Percentiles rank a stretch among this genome's conserved stretches.
phyloP scores from a whole-genome alignment of 2,888 invertebrate species.

The Eristalis tenax region DNA sequence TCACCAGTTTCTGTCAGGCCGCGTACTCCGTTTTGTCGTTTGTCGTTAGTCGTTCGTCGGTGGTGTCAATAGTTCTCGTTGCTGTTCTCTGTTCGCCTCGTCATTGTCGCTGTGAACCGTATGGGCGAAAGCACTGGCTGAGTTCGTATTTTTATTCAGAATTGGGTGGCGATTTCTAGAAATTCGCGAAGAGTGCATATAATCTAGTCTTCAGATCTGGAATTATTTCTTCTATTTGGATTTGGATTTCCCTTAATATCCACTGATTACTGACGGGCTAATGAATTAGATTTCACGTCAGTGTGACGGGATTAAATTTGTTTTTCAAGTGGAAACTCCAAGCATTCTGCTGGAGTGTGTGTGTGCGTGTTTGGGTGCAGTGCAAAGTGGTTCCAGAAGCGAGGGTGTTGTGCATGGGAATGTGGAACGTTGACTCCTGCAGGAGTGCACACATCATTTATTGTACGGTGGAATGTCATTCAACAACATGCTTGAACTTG shows the following conservation, averaged over 20 bases:
- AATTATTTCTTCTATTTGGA: not conserved
- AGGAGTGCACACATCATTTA: conserved; percentile 42
- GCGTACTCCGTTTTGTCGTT: conserved; percentile 33
- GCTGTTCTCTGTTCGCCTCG: not conserved
- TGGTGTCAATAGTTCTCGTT: conserved; percentile 40
- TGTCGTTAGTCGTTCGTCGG: conserved; percentile 33
- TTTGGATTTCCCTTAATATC: conserved; percentile 11
- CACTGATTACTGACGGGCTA: not conserved
- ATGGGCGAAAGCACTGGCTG: not conserved
- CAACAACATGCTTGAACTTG: conserved; percentile 82
- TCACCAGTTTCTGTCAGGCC: conserved; percentile 17
- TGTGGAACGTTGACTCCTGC: conserved; percentile 14
- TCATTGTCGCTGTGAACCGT: not conserved
- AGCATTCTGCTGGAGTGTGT: not conserved
- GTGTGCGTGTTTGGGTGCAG: not conserved
- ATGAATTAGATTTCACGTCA: not conserved
- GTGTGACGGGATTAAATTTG: not conserved
- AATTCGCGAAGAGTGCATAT: conserved; percentile 6
- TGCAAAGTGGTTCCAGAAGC: not conserved
- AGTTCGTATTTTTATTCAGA: conserved; percentile 23
- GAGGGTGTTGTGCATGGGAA: conserved; percentile 6
- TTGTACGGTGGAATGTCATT: conserved; percentile 76
- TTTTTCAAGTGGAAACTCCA: not conserved
- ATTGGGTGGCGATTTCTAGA: conserved; percentile 2
- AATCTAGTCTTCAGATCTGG: conserved; percentile 23